A percentile compares a stretch with the other conserved stretches of the same genome.
Evolutionary conservation across 2,888 invertebrate species (phyloP).

Genomic region (Eupithecia exiguata): DNA sequence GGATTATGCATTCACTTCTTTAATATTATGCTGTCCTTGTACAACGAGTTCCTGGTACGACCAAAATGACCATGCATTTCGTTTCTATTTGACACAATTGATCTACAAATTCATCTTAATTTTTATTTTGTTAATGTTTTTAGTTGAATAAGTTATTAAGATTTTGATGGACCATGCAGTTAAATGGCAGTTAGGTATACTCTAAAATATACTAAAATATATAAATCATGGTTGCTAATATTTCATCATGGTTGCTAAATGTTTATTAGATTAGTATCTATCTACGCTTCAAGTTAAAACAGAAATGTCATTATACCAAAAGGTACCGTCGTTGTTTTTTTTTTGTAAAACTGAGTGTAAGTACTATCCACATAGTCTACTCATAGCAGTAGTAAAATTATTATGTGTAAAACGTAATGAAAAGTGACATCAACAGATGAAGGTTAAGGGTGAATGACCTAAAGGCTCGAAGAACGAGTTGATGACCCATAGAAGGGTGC

Average conservation of each 20-base stretch:
- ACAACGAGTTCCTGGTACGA: constrained; percentile 78
- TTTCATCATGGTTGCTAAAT: neutral
- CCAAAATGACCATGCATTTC: constrained; percentile 10
- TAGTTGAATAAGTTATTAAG: neutral
- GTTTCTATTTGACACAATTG: constrained; percentile 1
- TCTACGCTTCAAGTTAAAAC: neutral
- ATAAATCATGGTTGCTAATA: neutral
- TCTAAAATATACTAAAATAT: neutral
- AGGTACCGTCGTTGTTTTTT: neutral
- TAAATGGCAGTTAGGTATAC: neutral
- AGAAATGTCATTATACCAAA: neutral
- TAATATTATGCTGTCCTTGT: constrained; percentile 73
- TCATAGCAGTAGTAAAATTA: neutral
- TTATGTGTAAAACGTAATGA: constrained; percentile 2
- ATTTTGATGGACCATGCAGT: neutral
- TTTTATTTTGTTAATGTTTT: neutral
- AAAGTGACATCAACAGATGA: constrained; percentile 44
- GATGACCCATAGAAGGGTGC: constrained; percentile 82
- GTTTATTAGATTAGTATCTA: neutral
- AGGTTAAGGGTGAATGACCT: constrained; percentile 70
- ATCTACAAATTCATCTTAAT: neutral
- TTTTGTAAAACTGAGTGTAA: neutral
- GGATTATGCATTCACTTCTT: constrained; percentile 64
- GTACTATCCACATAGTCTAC: neutral
- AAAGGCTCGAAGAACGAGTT: constrained; percentile 51